phyloP scores from a whole-genome alignment of 1,140 invertebrate genomes.

The Bathynomus jamesi region DNA sequence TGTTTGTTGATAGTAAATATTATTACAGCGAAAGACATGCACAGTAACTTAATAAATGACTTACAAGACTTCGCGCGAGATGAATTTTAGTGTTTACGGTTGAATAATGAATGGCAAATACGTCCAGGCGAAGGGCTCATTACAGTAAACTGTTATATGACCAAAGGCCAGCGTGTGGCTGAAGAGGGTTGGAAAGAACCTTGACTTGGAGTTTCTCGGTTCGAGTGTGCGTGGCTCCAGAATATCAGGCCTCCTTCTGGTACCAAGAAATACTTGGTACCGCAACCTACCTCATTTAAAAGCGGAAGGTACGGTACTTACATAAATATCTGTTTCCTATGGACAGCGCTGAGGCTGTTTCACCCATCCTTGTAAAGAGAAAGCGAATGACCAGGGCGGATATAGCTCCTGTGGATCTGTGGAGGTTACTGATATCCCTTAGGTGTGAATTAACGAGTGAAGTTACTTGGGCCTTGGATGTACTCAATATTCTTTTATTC shows the following conservation, averaged over 20 bases:
- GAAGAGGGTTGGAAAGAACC: constrained; percentile 19
- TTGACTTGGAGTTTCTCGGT: constrained; percentile 30
- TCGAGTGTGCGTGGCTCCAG: constrained; percentile 16
- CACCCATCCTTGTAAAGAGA: constrained; percentile 74
- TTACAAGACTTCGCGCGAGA: too few relatives aligned
- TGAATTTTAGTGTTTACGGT: too few relatives aligned
- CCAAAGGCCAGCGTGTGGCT: neutral
- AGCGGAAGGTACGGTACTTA: constrained; percentile 22
- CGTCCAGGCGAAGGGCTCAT: too few relatives aligned
- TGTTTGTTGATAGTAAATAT: too few relatives aligned
- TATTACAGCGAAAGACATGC: too few relatives aligned
- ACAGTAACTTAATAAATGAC: too few relatives aligned
- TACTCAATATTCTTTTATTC: constrained; percentile 82
- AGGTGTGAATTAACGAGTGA: constrained; percentile 61
- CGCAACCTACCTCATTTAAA: constrained; percentile 31
- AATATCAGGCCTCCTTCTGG: constrained; percentile 18
- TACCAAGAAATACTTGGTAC: constrained; percentile 31
- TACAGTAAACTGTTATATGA: too few relatives aligned
- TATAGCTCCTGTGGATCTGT: constrained; percentile 84
- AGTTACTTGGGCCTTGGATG: constrained; percentile 90
- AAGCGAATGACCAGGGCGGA: constrained; percentile 72
- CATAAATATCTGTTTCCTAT: constrained; percentile 51
- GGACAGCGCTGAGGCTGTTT: constrained; percentile 88
- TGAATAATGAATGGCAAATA: too few relatives aligned
- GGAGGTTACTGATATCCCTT: constrained; percentile 95